Evolutionary conservation across 2,888 invertebrate species (phyloP).

Genomic region (Heliconius ismenius): DNA sequence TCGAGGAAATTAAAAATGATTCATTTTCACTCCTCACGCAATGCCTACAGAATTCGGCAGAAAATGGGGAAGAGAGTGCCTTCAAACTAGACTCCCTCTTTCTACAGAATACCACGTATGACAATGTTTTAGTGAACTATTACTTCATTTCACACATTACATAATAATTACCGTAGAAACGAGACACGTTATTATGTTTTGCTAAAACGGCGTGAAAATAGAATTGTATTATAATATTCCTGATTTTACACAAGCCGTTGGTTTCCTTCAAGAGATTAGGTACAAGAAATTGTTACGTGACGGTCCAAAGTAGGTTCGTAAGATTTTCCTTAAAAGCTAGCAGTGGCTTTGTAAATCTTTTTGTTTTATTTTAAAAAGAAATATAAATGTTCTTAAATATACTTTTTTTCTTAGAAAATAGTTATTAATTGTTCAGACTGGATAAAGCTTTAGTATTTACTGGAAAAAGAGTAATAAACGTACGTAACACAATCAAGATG

Average conservation of each 20-base stretch:
- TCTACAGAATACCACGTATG: neutral
- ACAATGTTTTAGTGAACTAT: neutral
- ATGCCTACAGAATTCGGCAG: too few relatives aligned
- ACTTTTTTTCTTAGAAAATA: neutral
- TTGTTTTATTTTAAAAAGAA: neutral
- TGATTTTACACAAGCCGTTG: conserved; percentile 16
- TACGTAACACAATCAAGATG: conserved; percentile 22
- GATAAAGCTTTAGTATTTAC: neutral
- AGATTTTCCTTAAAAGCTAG: conserved; percentile 24
- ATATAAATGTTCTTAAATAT: neutral
- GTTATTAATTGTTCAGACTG: neutral
- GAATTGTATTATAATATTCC: conserved; percentile 14
- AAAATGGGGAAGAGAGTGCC: too few relatives aligned
- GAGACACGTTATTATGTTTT: neutral
- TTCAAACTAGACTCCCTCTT: too few relatives aligned
- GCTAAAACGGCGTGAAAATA: conserved; percentile 22
- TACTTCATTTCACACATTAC: conserved; percentile 19
- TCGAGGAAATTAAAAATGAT: too few relatives aligned
- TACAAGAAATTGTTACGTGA: conserved; percentile 25
- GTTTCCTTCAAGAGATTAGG: conserved; percentile 24
- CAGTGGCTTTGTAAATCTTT: neutral
- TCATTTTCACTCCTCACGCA: too few relatives aligned
- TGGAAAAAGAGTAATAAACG: neutral
- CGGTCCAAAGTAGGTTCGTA: conserved; percentile 13
- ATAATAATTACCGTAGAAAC: conserved; percentile 8